phyloP scores from a whole-genome alignment of 1,140 invertebrate genomes.

The Drosophila sp. region DNA sequence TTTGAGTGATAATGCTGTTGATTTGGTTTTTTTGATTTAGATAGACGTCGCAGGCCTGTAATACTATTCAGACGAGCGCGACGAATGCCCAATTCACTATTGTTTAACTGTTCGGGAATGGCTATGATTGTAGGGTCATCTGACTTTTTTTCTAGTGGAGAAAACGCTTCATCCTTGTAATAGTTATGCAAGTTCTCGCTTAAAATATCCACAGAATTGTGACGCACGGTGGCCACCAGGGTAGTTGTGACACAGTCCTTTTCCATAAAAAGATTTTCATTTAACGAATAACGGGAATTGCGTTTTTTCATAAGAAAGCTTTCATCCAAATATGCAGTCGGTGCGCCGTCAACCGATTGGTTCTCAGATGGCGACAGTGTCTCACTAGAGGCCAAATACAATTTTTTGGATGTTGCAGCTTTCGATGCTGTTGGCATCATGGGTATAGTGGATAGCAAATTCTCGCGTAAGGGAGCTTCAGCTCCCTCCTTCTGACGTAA shows the following conservation, averaged over 20 bases:
- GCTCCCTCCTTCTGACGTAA: constrained; percentile 70
- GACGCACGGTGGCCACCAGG: constrained; percentile 52
- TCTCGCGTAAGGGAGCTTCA: constrained; percentile 73
- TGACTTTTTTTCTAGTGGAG: constrained; percentile 55
- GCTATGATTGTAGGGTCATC: constrained; percentile 53
- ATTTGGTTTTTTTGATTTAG: constrained; percentile 71
- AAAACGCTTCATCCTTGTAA: constrained; percentile 67
- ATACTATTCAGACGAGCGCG: constrained; percentile 72
- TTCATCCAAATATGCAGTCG: constrained; percentile 56
- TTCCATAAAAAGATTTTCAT: constrained; percentile 72
- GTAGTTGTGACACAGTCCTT: constrained; percentile 49
- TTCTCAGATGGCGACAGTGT: constrained; percentile 80
- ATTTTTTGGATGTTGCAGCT: constrained; percentile 55
- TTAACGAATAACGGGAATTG: constrained; percentile 69
- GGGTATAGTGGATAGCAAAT: constrained; percentile 55
- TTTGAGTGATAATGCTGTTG: constrained; percentile 64
- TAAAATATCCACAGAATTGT: constrained; percentile 77
- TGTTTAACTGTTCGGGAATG: constrained; percentile 55
- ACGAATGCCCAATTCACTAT: constrained; percentile 53
- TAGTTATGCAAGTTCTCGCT: constrained; percentile 72
- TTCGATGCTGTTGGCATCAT: constrained; percentile 33
- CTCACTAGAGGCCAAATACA: constrained; percentile 75
- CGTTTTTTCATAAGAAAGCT: constrained; percentile 68
- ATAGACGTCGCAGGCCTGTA: constrained; percentile 69
- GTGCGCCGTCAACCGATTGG: constrained; percentile 44